phyloP scores from a whole-genome alignment of 2,113 vertebrate species.

The Ptyas mucosa region DNA sequence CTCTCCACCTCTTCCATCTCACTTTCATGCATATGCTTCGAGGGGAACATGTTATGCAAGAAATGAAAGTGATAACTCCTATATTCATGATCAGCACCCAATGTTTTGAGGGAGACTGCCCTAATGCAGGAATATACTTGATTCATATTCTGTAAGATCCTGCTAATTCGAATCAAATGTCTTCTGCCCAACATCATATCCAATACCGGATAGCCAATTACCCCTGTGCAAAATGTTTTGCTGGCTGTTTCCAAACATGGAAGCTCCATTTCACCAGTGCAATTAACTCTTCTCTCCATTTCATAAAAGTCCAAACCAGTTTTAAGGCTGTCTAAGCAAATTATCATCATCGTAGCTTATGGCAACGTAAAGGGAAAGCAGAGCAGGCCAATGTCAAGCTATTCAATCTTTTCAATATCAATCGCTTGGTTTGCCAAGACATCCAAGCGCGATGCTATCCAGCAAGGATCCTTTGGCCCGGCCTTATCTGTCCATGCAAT shows the following conservation, averaged over 20 bases:
- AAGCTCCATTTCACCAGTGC: not conserved
- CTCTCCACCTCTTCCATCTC: not conserved
- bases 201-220: not conserved
- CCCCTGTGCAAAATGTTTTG: not conserved
- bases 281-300: not conserved
- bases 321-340: not conserved
- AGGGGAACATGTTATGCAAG: not conserved
- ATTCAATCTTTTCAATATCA: not conserved
- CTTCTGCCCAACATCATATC: not conserved
- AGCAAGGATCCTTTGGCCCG: not conserved
- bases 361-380: not conserved
- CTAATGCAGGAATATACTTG: not conserved
- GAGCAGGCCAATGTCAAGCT: not conserved
- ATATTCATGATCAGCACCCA: not conserved
- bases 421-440: not conserved
- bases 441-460: not conserved
- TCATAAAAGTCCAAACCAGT: not conserved
- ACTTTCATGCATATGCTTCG: not conserved
- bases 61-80: not conserved
- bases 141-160: not conserved
- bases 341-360: not conserved
- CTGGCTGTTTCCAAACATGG: not conserved
- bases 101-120: not conserved
- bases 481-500: not conserved
- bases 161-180: not conserved